phyloP scores from a whole-genome alignment of 2,113 vertebrate genomes.

The Ceyx margarethae region DNA sequence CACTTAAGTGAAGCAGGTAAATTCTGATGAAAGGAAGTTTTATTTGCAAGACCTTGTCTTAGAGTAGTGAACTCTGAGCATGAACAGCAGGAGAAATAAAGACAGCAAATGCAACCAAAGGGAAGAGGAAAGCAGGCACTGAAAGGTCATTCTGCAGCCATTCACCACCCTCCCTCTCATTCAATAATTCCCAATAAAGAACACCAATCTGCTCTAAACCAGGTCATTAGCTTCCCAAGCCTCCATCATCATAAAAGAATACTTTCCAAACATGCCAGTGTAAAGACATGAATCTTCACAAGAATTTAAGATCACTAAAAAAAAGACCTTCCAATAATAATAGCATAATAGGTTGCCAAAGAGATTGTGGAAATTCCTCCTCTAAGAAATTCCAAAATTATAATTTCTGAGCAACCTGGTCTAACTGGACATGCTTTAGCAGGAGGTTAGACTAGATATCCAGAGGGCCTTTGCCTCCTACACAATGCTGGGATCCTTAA shows the following conservation, averaged over 20 bases:
- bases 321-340: neutral
- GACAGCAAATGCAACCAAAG: neutral
- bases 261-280: neutral
- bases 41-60: neutral
- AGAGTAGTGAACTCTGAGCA: neutral
- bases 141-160: neutral
- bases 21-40: neutral
- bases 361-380: neutral
- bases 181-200: neutral
- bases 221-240: neutral
- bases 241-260: neutral
- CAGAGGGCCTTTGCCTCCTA: neutral
- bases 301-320: neutral
- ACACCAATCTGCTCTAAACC: neutral
- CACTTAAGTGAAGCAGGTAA: neutral
- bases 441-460: neutral
- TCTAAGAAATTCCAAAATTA: neutral
- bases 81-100: neutral
- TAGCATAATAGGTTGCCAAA: accelerated
- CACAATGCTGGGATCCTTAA: neutral
- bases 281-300: neutral
- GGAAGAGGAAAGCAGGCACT: neutral
- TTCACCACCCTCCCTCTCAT: neutral
- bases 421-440: neutral
- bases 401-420: neutral